Evolutionary conservation across 2,888 invertebrate genomes (phyloP).

Genomic region (Hypsopygia costalis): DNA sequence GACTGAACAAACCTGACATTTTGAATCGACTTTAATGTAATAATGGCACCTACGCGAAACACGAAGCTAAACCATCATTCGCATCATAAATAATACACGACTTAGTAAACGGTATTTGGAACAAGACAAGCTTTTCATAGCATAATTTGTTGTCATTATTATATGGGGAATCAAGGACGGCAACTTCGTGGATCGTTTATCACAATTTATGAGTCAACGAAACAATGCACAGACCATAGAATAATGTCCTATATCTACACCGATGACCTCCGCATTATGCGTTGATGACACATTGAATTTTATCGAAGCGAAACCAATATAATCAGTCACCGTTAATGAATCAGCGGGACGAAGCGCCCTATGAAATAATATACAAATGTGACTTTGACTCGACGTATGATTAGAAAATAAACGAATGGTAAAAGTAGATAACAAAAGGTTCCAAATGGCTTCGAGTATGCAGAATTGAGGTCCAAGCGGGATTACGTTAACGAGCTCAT

Average conservation of each 20-base stretch:
- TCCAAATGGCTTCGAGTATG: slow-evolving; percentile 28
- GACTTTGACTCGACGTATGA: neutral
- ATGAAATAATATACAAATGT: neutral
- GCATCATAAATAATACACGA: neutral
- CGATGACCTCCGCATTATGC: slow-evolving; percentile 31
- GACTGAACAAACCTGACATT: slow-evolving; percentile 2
- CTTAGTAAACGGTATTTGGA: slow-evolving; percentile 21
- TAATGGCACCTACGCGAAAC: neutral
- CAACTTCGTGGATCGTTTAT: slow-evolving; percentile 36
- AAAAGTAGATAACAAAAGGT: slow-evolving; percentile 14
- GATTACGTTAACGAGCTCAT: slow-evolving; percentile 74
- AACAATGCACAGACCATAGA: slow-evolving; percentile 33
- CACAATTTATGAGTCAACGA: slow-evolving; percentile 50
- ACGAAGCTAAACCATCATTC: neutral
- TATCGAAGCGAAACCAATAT: slow-evolving; percentile 24
- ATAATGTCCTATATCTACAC: slow-evolving; percentile 7
- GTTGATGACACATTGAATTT: slow-evolving; percentile 38
- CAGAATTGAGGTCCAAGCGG: slow-evolving; percentile 50
- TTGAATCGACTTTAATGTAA: neutral
- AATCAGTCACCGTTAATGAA: slow-evolving; percentile 29
- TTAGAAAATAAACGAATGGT: slow-evolving; percentile 12
- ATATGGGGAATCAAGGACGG: slow-evolving; percentile 46
- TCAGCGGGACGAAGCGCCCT: slow-evolving; percentile 22
- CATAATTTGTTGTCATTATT: slow-evolving; percentile 58
- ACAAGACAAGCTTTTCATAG: slow-evolving; percentile 36